These are phyloP conservation scores for Volucella zonaria DNA, from an alignment of 2,888 invertebrate genomes.

Conservation along the genomic window DNA sequence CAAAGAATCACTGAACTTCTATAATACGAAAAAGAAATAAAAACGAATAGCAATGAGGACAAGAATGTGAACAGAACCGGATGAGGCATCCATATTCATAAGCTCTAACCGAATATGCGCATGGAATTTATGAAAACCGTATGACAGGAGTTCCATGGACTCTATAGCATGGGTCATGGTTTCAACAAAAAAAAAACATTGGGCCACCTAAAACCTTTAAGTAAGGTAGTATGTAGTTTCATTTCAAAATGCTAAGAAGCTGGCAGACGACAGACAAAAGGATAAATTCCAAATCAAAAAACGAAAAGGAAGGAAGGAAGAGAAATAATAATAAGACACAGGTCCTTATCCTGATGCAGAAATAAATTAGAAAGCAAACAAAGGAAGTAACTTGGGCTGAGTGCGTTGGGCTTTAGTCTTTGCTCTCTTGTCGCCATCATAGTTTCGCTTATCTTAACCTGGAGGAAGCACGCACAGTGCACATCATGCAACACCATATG, in stretches of 20 bases:
- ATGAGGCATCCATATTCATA: conserved; percentile 64
- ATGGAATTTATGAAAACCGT: conserved; percentile 48
- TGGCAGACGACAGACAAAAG: neutral
- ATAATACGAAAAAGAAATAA: conserved; percentile 19
- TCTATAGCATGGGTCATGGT: neutral
- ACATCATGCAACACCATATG: neutral
- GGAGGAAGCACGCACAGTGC: neutral
- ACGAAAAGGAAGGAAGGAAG: neutral
- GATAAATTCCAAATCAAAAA: neutral
- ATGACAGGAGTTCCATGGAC: neutral
- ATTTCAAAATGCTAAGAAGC: conserved; percentile 23
- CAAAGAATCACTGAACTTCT: neutral
- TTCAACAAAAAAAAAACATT: neutral
- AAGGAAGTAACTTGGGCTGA: conserved; percentile 43
- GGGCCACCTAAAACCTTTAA: conserved; percentile 1
- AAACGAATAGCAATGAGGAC: conserved; percentile 5
- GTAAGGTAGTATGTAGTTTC: conserved; percentile 49
- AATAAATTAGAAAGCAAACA: conserved; percentile 10
- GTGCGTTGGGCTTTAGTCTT: too few species aligned
- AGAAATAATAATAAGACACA: conserved; percentile 21
- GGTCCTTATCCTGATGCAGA: conserved; percentile 37
- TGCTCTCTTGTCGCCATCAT: conserved; percentile 39
- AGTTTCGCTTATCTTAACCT: neutral
- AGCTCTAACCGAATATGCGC: conserved; percentile 53
- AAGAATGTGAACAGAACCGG: conserved; percentile 39